Evolutionary conservation across 2,888 invertebrate species (phyloP).

Genomic region (Nomada fabriciana): DNA sequence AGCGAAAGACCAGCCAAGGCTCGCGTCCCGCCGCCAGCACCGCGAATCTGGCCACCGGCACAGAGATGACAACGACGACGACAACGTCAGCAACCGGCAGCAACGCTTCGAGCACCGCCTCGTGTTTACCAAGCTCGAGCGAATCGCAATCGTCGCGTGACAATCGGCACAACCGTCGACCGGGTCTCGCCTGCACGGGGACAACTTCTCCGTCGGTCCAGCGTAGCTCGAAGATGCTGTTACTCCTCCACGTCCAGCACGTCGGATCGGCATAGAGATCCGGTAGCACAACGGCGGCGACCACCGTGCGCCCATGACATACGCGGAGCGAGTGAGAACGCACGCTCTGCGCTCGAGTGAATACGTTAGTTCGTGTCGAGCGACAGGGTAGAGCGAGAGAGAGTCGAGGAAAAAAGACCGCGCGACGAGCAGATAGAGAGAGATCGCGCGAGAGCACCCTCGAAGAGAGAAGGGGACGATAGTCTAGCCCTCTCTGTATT

Average conservation of each 20-base stretch:
- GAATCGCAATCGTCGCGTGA: constrained; percentile 39
- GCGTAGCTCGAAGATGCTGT: constrained; percentile 13
- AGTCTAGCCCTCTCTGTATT: neutral
- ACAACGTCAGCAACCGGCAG: constrained; percentile 11
- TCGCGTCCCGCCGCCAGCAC: constrained; percentile 19
- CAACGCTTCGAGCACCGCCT: constrained; percentile 11
- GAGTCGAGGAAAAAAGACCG: constrained; percentile 26
- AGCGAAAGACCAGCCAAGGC: constrained; percentile 19
- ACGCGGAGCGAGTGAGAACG: constrained; percentile 81
- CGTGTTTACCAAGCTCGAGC: constrained; percentile 44
- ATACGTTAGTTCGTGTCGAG: constrained; percentile 63
- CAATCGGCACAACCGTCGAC: constrained; percentile 30
- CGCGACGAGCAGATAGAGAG: constrained; percentile 24
- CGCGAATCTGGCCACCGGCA: neutral
- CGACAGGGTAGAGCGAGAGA: constrained; percentile 49
- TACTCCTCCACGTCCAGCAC: constrained; percentile 47
- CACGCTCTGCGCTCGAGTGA: constrained; percentile 72
- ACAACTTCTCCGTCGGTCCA: constrained; percentile 28
- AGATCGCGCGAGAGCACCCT: neutral
- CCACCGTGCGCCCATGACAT: constrained; percentile 81
- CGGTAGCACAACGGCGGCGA: constrained; percentile 72
- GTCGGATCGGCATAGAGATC: constrained; percentile 74
- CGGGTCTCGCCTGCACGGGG: constrained; percentile 29
- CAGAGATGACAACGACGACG: constrained; percentile 4
- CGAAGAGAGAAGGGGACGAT: constrained; percentile 7